These are phyloP conservation scores for Geotrypetes seraphini DNA, from an alignment of 2,797 vertebrate species.

Conservation along the genomic window DNA sequence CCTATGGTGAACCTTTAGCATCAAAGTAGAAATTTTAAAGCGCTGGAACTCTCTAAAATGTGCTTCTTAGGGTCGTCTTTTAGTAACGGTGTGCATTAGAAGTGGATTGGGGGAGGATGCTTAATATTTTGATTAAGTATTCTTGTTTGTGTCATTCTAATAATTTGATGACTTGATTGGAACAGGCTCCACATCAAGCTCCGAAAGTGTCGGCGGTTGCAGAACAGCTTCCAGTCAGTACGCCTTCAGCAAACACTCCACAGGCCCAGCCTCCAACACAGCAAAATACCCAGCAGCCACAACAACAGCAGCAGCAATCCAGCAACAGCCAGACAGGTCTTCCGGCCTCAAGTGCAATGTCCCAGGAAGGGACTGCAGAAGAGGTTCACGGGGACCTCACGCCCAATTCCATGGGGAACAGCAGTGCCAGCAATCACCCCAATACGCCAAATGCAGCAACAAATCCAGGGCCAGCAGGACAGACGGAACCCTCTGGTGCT, in stretches of 20 bases:
- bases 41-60: too few species aligned
- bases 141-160: too few species aligned
- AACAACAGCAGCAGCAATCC: too few species aligned
- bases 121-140: too few species aligned
- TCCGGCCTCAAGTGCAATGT: slow-evolving; percentile 7
- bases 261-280: slow-evolving; percentile 66
- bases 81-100: too few species aligned
- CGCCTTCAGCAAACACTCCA: slow-evolving; percentile 68
- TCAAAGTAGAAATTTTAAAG: too few species aligned
- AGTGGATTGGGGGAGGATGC: too few species aligned
- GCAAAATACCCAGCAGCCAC: too few species aligned
- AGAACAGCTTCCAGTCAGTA: slow-evolving; percentile 69
- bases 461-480: slow-evolving; percentile 41
- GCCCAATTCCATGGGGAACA: slow-evolving; percentile 50
- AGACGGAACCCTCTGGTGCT: slow-evolving; percentile 47
- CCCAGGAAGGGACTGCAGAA: slow-evolving; percentile 37
- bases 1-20: too few species aligned
- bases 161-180: too few species aligned
- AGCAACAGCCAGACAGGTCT: slow-evolving; percentile 39
- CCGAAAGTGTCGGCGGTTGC: slow-evolving; percentile 63
- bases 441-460: slow-evolving; percentile 35
- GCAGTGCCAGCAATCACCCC: slow-evolving; percentile 44
- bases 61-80: too few species aligned
- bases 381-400: slow-evolving; percentile 53
- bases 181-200: slow-evolving; percentile 36